These are phyloP conservation scores for Eulimnadia texana DNA, from an alignment of 1,140 invertebrate species.

Conservation along the genomic window DNA sequence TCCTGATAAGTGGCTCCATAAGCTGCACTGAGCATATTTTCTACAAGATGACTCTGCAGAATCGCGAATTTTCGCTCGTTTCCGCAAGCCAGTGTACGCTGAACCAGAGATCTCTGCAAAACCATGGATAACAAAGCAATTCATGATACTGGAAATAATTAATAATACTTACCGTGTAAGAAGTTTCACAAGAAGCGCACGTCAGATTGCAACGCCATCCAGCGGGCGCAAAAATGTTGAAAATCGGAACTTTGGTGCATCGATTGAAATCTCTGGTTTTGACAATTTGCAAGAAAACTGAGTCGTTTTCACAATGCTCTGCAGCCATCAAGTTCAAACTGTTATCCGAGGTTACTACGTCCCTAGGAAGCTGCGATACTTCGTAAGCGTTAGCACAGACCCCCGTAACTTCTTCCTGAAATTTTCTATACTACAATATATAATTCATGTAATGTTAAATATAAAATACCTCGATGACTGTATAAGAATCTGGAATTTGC, in stretches of 20 bases:
- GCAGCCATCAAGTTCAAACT: neutral
- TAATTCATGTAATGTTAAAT: too few species aligned
- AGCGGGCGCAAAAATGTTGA: constrained; percentile 2
- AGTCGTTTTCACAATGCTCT: neutral
- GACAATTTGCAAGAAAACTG: neutral
- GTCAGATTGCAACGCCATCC: constrained; percentile 3
- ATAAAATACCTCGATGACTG: neutral
- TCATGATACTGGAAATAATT: neutral
- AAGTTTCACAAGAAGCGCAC: neutral
- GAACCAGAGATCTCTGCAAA: neutral
- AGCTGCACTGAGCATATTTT: neutral
- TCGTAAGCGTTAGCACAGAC: neutral
- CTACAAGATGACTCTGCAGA: neutral
- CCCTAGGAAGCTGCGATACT: neutral
- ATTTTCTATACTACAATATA: too few species aligned
- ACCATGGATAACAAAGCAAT: neutral
- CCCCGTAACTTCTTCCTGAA: neutral
- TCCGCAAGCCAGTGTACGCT: too few species aligned
- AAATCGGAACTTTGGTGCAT: neutral
- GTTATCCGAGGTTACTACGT: neutral
- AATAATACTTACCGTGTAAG: neutral
- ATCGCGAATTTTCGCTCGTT: neutral
- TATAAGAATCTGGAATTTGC: neutral
- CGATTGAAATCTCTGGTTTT: constrained; percentile 5
- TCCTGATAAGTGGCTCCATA: neutral